Evolutionary conservation across 2,113 vertebrate species (phyloP), one percentile per base, ranked within the genome.

Genomic region (Odontesthes bonariensis): DNA sequence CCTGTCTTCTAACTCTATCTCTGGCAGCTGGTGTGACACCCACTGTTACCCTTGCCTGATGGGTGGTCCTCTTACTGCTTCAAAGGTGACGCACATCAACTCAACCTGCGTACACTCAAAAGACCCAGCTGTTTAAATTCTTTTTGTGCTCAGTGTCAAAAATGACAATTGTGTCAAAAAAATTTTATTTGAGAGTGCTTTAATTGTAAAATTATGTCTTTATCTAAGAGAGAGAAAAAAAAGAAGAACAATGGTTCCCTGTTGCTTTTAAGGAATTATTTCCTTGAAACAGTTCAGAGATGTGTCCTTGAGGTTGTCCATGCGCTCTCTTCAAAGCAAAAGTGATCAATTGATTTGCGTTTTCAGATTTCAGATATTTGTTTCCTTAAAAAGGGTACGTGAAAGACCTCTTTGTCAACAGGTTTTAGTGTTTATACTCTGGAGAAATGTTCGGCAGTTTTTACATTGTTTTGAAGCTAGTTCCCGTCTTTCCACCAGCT

Each of bases 11-110:
- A 79, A 84, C 89, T 82, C 73, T 69, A 85, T 77, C 84, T 87
- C 79, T 94, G 92, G 92, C 92, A 93, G 91, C 89, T 95, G 94
- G 87, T 88, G 73, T 88, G 84, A 84, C 91, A 88, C 86, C 92
- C 76, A 89, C 83, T 76, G 77, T 81, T 83, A 79, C 86, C 87
- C 88, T 84, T 69, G 72, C 86, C 69, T 89, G 83, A 87, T 91
- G 86, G 87, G 87, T 84, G 80, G 87, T 89, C 86, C 75, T 77
- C 74, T 77, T 68, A 83, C 84, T 70, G 68, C 60, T 82, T 86
- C 87, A 90, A 75, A 89, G 85, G 84, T 87, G 86, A 83, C 83
- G 82, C 78, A 16, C 73, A 73, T 86, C 83, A 83, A 76, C 62
- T 75, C 65, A 80, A 70, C 52, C 79, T 69, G 61, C 77, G 73